Evolutionary conservation across 2,888 invertebrate species (phyloP), one percentile per base, ranked within the genome.

Genomic region (Acrocera orbiculus): DNA sequence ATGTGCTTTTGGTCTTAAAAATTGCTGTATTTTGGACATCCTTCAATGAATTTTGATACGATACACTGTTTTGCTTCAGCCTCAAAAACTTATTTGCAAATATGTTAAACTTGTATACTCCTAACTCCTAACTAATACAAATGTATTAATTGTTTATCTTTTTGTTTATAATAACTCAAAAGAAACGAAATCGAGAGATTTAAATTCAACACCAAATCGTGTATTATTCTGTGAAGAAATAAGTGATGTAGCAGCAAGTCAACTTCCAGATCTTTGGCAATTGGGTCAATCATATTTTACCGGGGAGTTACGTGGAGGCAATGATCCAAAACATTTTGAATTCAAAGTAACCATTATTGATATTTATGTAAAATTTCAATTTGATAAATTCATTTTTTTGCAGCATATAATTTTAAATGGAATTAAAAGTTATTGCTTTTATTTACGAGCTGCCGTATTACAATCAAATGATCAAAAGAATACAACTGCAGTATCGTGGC

Each of bases 251-350:
- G 69, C 87, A 25, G 69, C 74, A 2, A 73, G 75, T 36, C 72
- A 77, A 41, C 70, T 95, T 51, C 85, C 87, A 20, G 87, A 93
- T 56, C 69, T 98, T 47, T 96, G 93, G 93, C 83, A 89, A 52
- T 70, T 98, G 2, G 93, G 95, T 1, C 78, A 90, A 50, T 76
- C 87, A 24, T 96, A 96, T 66, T 92, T 93, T 58, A 79, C 80
- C 4, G 86, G 85, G 6, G 83, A 89, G 52, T 61, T 92, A 35
- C 73, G 77, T 46, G 75, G 80, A 0, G 74, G 78, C 42, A 67
- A 74, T 9, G 76, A 76, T 52, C 71, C 74, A n/a, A 69, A 80
- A 33, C 82, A 82, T 38, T 65, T 67, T 1, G 72, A 75, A 29
- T 82, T 85, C 44, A 86, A 85, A 68, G 81, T 77, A 41, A 20